These are phyloP conservation scores for Zapus hudsonius DNA, from an alignment of 2,113 vertebrate genomes.

Conservation along the genomic window DNA sequence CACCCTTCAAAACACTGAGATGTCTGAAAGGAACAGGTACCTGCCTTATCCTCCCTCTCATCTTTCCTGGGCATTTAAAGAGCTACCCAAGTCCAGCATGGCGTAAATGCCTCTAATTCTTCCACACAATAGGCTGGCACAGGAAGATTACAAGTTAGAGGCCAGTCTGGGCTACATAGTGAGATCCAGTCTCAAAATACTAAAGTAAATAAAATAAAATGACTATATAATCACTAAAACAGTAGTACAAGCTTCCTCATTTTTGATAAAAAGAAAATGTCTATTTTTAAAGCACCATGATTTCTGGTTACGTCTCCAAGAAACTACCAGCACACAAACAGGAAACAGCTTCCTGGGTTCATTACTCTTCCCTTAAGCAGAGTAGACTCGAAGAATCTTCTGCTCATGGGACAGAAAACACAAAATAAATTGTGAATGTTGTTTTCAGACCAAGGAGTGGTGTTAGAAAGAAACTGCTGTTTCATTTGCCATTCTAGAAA, in stretches of 20 bases:
- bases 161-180: background rate
- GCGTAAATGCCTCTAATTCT: too few relatives aligned
- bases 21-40: background rate
- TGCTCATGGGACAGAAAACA: background rate
- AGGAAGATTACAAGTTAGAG: background rate
- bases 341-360: background rate
- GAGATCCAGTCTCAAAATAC: background rate
- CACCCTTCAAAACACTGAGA: background rate
- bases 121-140: background rate
- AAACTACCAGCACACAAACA: background rate
- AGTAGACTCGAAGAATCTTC: background rate
- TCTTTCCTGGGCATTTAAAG: background rate
- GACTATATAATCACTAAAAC: background rate
- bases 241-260: background rate
- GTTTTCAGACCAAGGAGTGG: background rate
- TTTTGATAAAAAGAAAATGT: too few relatives aligned
- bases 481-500: constrained; percentile 30
- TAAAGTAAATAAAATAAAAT: background rate
- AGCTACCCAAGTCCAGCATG: background rate
- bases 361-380: background rate
- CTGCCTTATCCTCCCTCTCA: background rate
- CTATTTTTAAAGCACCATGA: background rate
- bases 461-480: background rate
- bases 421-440: background rate
- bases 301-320: background rate